phyloP scores from a whole-genome alignment of 1,140 invertebrate genomes.

The Philaenus spumarius region DNA sequence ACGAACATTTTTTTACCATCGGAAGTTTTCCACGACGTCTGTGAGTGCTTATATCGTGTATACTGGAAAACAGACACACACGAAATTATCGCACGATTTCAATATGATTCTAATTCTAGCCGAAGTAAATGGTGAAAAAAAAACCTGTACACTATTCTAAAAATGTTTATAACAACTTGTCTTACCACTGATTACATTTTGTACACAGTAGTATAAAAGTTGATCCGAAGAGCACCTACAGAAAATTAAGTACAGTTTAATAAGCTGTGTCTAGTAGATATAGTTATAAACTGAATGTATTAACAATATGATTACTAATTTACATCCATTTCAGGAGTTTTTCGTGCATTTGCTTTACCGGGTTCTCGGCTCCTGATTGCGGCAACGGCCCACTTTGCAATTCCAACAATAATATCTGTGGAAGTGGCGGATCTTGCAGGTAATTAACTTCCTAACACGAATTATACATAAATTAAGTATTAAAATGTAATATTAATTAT shows the following conservation, averaged over 20 bases:
- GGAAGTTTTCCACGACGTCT: too few species aligned
- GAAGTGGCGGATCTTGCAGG: constrained; percentile 71
- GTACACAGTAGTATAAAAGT: not conserved
- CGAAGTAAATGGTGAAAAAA: too few species aligned
- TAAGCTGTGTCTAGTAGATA: not conserved
- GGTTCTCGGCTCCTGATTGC: constrained; percentile 62
- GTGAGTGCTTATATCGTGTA: too few species aligned
- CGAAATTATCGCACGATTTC: too few species aligned
- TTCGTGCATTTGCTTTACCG: constrained; percentile 63
- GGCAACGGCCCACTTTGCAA: constrained; percentile 64
- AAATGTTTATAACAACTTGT: not conserved
- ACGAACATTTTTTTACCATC: too few species aligned
- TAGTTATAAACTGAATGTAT: not conserved
- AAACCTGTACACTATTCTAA: too few species aligned
- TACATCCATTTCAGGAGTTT: constrained; percentile 47
- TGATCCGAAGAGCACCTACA: not conserved
- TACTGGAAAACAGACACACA: too few species aligned
- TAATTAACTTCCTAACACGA: too few species aligned
- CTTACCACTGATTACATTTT: not conserved
- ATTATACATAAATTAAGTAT: too few species aligned
- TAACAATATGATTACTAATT: not conserved
- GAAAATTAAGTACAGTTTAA: not conserved
- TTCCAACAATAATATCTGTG: constrained; percentile 52
- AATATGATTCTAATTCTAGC: too few species aligned
- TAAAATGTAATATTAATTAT: too few species aligned